These are phyloP conservation scores for Dipodomys stephensi DNA, from an alignment of 2,113 vertebrate genomes.

Conservation along the genomic window DNA sequence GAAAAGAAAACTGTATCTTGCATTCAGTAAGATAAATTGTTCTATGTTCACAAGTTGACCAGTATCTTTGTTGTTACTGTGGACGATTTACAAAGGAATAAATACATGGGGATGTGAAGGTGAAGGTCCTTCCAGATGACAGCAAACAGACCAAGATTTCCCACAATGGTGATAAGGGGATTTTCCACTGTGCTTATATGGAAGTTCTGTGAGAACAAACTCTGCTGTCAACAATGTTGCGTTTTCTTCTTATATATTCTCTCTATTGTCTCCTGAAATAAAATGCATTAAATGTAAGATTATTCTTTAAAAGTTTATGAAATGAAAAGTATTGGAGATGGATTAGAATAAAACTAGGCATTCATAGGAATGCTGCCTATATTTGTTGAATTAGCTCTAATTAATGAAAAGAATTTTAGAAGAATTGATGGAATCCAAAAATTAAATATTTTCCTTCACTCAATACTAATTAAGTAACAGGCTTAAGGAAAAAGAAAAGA, in stretches of 20 bases:
- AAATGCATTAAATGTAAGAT: background rate
- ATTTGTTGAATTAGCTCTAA: background rate
- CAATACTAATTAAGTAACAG: background rate
- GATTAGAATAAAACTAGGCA: background rate
- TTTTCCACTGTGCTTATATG: background rate
- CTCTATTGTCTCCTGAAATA: background rate
- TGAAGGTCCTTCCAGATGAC: background rate
- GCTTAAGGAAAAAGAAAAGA: background rate
- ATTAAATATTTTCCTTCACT: background rate
- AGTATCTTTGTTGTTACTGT: too few relatives aligned
- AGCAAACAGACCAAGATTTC: conserved; percentile 9
- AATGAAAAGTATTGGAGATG: background rate
- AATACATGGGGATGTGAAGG: conserved; percentile 13
- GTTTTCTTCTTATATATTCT: conserved; percentile 28
- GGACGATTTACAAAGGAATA: background rate
- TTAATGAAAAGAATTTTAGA: background rate
- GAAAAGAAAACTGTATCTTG: too few relatives aligned
- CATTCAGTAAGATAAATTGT: too few relatives aligned
- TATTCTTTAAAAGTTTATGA: background rate
- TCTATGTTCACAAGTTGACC: too few relatives aligned
- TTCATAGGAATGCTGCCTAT: background rate
- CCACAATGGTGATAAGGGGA: conserved; percentile 44
- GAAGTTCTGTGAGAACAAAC: conserved; percentile 54
- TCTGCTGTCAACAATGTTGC: background rate
- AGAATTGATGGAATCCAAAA: background rate